phyloP scores from a whole-genome alignment of 2,797 vertebrate species.

The Alfaro cultratus region DNA sequence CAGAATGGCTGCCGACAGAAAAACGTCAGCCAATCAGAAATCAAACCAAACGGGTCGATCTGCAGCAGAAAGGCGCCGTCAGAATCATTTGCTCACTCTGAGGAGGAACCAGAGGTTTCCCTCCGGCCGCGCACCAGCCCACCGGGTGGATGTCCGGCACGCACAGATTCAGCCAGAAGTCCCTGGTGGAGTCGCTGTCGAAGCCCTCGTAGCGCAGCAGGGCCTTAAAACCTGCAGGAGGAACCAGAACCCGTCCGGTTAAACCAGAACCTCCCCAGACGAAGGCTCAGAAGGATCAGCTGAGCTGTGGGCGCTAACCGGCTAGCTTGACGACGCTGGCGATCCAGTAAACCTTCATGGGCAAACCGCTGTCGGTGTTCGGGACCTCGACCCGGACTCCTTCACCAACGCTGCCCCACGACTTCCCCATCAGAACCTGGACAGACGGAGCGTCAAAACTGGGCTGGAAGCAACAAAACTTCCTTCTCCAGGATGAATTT shows the following conservation, averaged over 20 bases:
- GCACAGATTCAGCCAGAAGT: conserved; percentile 92
- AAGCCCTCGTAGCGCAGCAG: conserved; percentile 92
- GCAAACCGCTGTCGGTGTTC: conserved; percentile 90
- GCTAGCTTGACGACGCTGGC: conserved; percentile 93
- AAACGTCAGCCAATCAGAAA: background rate
- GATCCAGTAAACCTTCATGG: conserved; percentile 97
- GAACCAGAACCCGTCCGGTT: background rate
- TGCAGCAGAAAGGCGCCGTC: background rate
- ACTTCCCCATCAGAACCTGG: conserved; percentile 90
- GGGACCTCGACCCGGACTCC: conserved; percentile 92
- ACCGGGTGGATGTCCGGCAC: conserved; percentile 91
- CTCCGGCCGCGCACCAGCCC: conserved; percentile 92
- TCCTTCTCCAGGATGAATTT: too few relatives aligned
- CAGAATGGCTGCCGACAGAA: conserved; percentile 81
- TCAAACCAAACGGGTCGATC: background rate
- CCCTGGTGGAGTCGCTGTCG: conserved; percentile 87
- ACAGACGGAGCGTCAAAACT: background rate
- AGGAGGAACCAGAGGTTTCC: conserved; percentile 90
- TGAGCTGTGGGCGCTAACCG: conserved; percentile 73
- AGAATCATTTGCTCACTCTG: conserved; percentile 78
- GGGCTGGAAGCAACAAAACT: background rate
- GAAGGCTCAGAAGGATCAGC: background rate
- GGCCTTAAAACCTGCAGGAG: conserved; percentile 84
- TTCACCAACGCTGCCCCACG: conserved; percentile 90
- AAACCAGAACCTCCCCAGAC: background rate